Evolutionary conservation across 2,888 invertebrate genomes (phyloP), one percentile per base, ranked within the genome.

Genomic region (Nowickia ferox): DNA sequence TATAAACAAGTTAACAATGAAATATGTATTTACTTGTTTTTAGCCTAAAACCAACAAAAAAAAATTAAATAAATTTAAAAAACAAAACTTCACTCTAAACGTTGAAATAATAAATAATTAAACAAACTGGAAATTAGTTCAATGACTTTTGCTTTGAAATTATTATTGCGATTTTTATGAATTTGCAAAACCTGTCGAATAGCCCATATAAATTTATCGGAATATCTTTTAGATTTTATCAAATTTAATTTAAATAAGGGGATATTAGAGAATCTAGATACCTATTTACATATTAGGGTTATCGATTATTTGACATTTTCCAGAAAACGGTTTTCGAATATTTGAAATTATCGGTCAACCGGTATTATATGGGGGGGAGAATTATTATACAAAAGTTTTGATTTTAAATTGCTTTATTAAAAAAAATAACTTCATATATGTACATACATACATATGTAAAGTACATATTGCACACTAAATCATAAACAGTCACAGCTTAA

Each of bases 61-160:
- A n/a, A 40, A 61, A 80, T 55, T n/a, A 10, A 46, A 80, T 44
- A 15, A 77, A 59, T 38, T n/a, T 38, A 51, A 78, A 78, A 6
- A 15, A 44, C 53, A 55, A 0, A 30, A 30, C 6, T 30, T 9
- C 13, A n/a, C 10, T 61, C 38, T 72, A 46, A 76, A 76, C 13
- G 38, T 78, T 68, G 10, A 68, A 74, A 63, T 59, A 51, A 78
- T 48, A 59, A 51, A 42, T 19, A 44, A 19, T 53, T 44, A 9
- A n/a, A 42, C 15, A 84, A 85, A 81, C 85, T 78, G 72, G 81
- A 82, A 78, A 74, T 76, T 74, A 81, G 85, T 85, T 82, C 85
- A 85, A 65, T 78, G 85, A 82, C 85, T 80, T 80, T 76, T 40
- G 77, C 72, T 76, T 40, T 53, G 1, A 53, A 30, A 46, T 30